Evolutionary conservation across 2,888 invertebrate species (phyloP).

Genomic region (Dicranocentrus wangi): DNA sequence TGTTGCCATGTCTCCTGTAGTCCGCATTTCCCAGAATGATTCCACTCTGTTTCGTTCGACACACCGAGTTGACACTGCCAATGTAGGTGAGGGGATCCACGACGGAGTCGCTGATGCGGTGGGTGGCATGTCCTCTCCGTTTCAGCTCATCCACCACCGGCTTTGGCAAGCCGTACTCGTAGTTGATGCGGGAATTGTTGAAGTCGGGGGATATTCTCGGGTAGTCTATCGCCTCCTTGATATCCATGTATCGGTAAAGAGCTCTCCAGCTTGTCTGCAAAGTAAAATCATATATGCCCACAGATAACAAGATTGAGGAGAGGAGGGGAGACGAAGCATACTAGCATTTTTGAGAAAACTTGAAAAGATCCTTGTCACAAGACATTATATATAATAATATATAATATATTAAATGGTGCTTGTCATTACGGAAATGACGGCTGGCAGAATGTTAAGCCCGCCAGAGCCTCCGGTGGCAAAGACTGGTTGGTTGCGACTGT

Average conservation of each 20-base stretch:
- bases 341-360: too few relatives aligned
- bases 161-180: conserved; percentile 72
- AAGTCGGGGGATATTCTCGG: conserved; percentile 67
- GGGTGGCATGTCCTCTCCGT: conserved; percentile 67
- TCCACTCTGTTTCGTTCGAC: conserved; percentile 61
- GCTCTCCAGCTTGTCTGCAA: conserved; percentile 71
- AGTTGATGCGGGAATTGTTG: conserved; percentile 59
- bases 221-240: conserved; percentile 71
- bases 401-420: too few relatives aligned
- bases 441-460: conserved; percentile 77
- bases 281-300: conserved; percentile 9
- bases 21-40: conserved; percentile 72
- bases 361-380: too few relatives aligned
- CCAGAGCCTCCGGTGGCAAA: conserved; percentile 77
- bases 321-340: too few relatives aligned
- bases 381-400: too few relatives aligned
- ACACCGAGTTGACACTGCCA: conserved; percentile 71
- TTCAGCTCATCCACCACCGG: conserved; percentile 68
- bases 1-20: conserved; percentile 69
- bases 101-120: conserved; percentile 57
- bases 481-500: conserved; percentile 74
- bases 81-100: conserved; percentile 39
- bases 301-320: conserved; percentile 11
- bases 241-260: conserved; percentile 71
- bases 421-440: conserved; percentile 74